Evolutionary conservation across 1,140 invertebrate genomes (phyloP).

Genomic region (Muscidifurax raptorellus): DNA sequence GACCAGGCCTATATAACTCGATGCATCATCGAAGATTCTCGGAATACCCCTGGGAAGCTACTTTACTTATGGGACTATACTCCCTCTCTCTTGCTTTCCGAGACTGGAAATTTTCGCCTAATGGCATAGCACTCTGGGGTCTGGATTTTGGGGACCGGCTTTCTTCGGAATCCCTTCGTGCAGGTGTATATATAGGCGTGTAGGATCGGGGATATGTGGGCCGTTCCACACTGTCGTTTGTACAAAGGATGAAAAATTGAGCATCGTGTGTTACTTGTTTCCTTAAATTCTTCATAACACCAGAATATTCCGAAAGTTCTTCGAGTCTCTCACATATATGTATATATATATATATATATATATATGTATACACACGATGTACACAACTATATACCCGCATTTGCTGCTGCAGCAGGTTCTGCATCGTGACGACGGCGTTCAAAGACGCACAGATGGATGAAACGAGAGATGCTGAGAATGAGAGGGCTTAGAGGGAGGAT

Average conservation of each 20-base stretch:
- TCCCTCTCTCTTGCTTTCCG: background rate
- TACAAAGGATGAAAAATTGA: background rate
- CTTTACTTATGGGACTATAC: background rate
- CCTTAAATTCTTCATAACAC: no score
- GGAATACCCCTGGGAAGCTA: background rate
- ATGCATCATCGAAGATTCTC: background rate
- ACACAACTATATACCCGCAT: background rate
- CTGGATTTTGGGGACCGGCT: background rate
- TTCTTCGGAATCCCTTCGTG: background rate
- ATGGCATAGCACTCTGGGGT: background rate
- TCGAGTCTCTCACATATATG: background rate
- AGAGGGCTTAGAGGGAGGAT: conserved; percentile 8
- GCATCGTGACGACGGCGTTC: background rate
- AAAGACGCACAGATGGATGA: conserved; percentile 1
- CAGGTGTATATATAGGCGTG: background rate
- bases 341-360: background rate
- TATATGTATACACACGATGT: background rate
- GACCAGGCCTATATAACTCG: background rate
- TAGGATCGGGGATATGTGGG: background rate
- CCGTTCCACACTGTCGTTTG: background rate
- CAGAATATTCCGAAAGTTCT: background rate
- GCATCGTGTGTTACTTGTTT: no score
- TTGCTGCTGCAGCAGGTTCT: background rate
- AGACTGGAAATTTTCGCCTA: background rate
- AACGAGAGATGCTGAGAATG: conserved; percentile 31